A percentile compares a stretch with the other conserved stretches of the same genome.
Conservation (phyloP, 2,888 invertebrate genomes). For the Rhopalosiphum nymphaeae region DNA sequence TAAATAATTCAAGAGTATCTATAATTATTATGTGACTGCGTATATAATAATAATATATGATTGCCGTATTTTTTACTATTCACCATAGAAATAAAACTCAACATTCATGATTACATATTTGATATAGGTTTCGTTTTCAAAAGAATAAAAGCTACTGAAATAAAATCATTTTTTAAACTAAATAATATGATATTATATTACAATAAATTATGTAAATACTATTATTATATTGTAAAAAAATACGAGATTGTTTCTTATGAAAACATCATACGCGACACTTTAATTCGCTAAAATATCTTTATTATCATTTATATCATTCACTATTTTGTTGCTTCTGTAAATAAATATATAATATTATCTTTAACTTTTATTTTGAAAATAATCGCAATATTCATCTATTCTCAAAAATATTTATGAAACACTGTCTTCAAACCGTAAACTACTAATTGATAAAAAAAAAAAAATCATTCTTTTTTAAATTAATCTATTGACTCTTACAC, state of each 20-base stretch:
- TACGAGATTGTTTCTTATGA: neutral
- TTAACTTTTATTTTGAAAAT: neutral
- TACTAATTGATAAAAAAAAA: neutral
- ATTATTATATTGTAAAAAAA: neutral
- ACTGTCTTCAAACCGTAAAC: neutral
- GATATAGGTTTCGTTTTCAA: neutral
- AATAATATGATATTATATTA: neutral
- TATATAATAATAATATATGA: neutral
- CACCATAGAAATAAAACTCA: neutral
- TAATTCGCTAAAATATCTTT: neutral
- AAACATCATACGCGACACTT: neutral
- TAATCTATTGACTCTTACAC: neutral
- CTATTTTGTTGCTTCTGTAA: neutral
- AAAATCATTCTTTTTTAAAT: neutral
- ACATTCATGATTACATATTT: neutral
- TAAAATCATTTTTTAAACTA: neutral
- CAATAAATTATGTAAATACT: neutral
- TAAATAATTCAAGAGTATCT: neutral
- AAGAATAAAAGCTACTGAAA: neutral
- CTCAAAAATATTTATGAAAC: neutral
- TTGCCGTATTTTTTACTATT: neutral
- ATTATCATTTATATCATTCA: neutral
- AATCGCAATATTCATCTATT: neutral
- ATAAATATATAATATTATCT: neutral
- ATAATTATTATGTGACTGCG: neutral